A percentile compares a stretch with the other conserved stretches of the same genome.
Conservation (phyloP, 2,797 vertebrate species). For the Furcifer pardalis region DNA sequence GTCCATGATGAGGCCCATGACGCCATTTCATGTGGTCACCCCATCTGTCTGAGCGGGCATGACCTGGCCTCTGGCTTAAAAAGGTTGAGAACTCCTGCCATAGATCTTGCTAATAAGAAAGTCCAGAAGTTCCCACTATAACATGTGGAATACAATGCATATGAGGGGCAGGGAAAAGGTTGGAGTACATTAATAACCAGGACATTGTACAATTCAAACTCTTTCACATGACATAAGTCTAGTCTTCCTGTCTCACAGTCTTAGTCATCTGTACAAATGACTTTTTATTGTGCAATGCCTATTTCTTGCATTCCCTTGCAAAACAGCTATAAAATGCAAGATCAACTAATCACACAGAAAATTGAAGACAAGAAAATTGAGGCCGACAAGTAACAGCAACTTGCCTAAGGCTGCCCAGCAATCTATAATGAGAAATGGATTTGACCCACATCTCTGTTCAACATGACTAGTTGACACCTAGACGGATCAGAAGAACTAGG, state of each 20-base stretch:
- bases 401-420: neutral
- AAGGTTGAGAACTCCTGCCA: neutral
- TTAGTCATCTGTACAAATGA: neutral
- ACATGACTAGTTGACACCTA: neutral
- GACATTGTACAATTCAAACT: neutral
- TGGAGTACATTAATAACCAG: neutral
- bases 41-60: no score
- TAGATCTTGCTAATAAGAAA: no score
- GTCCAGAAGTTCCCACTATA: no score
- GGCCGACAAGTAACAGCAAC: neutral
- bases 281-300: neutral
- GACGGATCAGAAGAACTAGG: neutral
- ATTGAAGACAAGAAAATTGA: neutral
- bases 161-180: neutral
- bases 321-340: neutral
- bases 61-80: no score
- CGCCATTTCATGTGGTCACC: no score
- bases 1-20: no score
- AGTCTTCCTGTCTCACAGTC: neutral
- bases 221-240: neutral
- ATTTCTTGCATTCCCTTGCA: neutral
- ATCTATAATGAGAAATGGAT: neutral
- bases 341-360: neutral
- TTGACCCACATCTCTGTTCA: neutral
- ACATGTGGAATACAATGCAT: neutral